Base-by-base conservation (phyloP, 2,113 vertebrate genomes). In the Platichthys stellatus region DNA sequence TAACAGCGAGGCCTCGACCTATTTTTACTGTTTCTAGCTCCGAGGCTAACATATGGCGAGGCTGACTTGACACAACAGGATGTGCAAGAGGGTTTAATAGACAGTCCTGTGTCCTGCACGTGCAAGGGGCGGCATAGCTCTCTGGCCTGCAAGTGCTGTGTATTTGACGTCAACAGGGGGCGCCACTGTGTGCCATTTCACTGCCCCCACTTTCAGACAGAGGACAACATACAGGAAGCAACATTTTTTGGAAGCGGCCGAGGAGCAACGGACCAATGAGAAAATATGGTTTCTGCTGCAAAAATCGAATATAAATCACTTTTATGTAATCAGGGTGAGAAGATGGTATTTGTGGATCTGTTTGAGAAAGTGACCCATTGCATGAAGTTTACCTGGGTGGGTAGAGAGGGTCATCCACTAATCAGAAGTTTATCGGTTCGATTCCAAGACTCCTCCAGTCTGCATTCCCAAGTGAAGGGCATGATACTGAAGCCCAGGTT, bases 131-230 rank as follows among this genome's bases (percentile, higher is more conserved):
- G 59, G 79, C 35, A 24, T 24, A 51, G 20, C 54, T 10, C 43
- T 64, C 79, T 53, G 74, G 13, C 51, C 47, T 51, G 23, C 2
- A 26, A 63, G 61, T 51, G 56, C 64, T 54, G 28, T 66, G 38
- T 80, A 45, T 80, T 60, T 86, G 81, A 72, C 66, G 77, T 73
- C 92, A 89, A 86, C 76, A 93, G 89, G 78, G 86, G 89, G 88
- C 87, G 49, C 78, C 69, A 86, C 63, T 63, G 6, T 21, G 69
- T 73, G 53, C 78, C 56, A 17, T 66, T 78, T 67, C 62, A 49
- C 21, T 58, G 57, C 56, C 51, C 59, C 59, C 17, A 1, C 15
- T 54, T 20, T 54, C 24, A 49, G 38, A 28, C 15, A 38, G 26
- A 26, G 40, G 20, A 17, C 17, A 17, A 47, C 14, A 47, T 3